Base-by-base conservation (phyloP, 1,140 invertebrate species). In the Cydia amplana region DNA sequence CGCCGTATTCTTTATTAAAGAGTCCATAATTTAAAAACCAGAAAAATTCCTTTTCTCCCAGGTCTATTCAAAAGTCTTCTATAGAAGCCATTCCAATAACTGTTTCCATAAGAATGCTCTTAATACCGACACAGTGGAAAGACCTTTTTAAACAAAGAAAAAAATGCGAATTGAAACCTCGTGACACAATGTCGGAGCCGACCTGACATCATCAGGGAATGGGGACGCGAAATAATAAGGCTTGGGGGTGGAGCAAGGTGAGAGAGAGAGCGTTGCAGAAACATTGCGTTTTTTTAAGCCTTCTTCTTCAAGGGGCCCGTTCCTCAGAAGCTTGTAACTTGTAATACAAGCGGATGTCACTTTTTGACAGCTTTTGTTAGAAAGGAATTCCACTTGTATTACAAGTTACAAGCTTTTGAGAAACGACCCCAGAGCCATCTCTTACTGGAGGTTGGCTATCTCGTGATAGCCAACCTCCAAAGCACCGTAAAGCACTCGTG, bases 151-250 rank as follows among this genome's bases (percentile, higher is more conserved):
- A 51, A 46, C 72, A 49, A 60, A 73, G 43, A 83, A 81, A 86
- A 87, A 84, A 82, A 85, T 85, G 81, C 78, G 88, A 84, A 92
- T 92, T 92, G 88, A 89, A 91, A 88, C 87, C 85, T 86, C 81
- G 82, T 89, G 88, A 87, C 88, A 92, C 89, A 92, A 92, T 92
- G 82, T 74, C 86, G 89, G 88, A 90, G 89, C 80, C 84, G 88
- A 90, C 88, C 89, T 92, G 90, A 92, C 90, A 90, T 92, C 90
- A 90, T 92, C 90, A 91, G 82, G 86, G 88, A 91, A 91, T 87
- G 89, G 83, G 89, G 88, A 86, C 90, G 87, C 86, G 87, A 90
- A 91, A 92, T 92, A 92, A 92, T 92, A 92, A 91, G 89, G 87
- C 88, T 82, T 65, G 78, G 74, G 28, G 43, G 55, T 82, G 86